Conservation (phyloP, 2,888 invertebrate species). For the Lasioglossum calceatum region DNA sequence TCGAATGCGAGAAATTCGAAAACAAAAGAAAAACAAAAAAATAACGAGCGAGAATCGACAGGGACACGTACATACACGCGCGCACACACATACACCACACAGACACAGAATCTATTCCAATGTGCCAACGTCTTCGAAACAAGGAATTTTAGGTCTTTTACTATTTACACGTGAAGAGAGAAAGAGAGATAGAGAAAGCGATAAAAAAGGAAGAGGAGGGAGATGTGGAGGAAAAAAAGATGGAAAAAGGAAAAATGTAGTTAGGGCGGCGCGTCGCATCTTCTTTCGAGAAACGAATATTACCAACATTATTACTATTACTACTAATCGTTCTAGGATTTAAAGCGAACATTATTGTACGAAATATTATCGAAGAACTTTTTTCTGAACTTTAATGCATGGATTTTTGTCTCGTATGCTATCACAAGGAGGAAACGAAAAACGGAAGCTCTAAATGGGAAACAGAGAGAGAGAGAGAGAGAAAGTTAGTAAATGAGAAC, state of each 20-base stretch:
- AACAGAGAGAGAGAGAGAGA: background rate
- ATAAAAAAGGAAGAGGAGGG: background rate
- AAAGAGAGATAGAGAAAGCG: background rate
- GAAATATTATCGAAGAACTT: conserved; percentile 72
- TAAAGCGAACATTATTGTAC: conserved; percentile 69
- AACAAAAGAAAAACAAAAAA: conserved; percentile 43
- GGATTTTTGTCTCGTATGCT: conserved; percentile 78
- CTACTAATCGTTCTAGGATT: conserved; percentile 73
- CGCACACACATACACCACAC: conserved; percentile 39
- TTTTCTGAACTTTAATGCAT: conserved; percentile 76
- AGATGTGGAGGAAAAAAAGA: background rate
- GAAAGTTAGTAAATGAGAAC: conserved; percentile 36
- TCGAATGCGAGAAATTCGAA: conserved; percentile 57
- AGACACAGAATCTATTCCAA: conserved; percentile 77
- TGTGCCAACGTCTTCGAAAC: conserved; percentile 81
- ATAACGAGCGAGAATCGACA: background rate
- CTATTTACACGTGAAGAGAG: conserved; percentile 71
- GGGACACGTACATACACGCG: conserved; percentile 20
- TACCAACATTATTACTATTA: conserved; percentile 75
- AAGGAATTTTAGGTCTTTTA: conserved; percentile 75
- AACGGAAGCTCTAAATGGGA: conserved; percentile 17
- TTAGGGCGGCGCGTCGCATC: conserved; percentile 71
- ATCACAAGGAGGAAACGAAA: conserved; percentile 37
- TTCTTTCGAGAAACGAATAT: conserved; percentile 72
- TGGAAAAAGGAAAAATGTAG: conserved; percentile 39